A percentile compares a stretch with the other conserved stretches of the same genome.
These are phyloP conservation scores for Tipula lateralis DNA, from an alignment of 2,888 invertebrate genomes.

Conservation along the genomic window DNA sequence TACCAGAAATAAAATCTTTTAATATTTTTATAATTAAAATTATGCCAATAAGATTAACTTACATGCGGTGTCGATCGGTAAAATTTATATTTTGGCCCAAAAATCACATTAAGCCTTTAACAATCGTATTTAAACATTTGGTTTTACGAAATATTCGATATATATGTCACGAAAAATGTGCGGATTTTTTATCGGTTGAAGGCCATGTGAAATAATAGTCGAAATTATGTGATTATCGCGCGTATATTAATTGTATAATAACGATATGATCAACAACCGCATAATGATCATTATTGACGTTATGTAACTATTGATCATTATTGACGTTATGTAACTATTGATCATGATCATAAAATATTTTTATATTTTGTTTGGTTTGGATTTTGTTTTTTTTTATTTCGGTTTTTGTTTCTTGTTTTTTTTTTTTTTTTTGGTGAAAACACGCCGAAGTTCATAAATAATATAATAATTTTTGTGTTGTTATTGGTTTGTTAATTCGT, in stretches of 20 bases:
- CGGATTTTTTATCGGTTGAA: constrained; percentile 2
- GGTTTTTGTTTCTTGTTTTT: not conserved
- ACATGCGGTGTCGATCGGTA: not conserved
- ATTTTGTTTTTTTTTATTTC: not conserved
- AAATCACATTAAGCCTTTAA: not conserved
- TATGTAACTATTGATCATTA: not conserved
- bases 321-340: not conserved
- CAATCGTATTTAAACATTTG: not conserved
- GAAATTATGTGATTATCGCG: not conserved
- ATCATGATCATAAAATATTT: constrained; percentile 19
- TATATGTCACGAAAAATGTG: not conserved
- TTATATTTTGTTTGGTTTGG: not conserved
- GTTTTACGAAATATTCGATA: not conserved
- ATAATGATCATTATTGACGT: not conserved
- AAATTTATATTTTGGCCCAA: not conserved
- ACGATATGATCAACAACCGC: constrained; percentile 1
- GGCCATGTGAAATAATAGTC: not conserved
- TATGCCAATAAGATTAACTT: not conserved
- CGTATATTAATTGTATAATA: not conserved
- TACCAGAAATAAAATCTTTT: not conserved
- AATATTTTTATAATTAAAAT: not conserved
- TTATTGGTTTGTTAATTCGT: not conserved
- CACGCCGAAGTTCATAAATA: not conserved
- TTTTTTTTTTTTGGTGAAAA: not conserved
- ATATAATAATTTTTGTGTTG: not conserved